Evolutionary conservation across 2,113 vertebrate genomes (phyloP).

Genomic region (Podilymbus podiceps): DNA sequence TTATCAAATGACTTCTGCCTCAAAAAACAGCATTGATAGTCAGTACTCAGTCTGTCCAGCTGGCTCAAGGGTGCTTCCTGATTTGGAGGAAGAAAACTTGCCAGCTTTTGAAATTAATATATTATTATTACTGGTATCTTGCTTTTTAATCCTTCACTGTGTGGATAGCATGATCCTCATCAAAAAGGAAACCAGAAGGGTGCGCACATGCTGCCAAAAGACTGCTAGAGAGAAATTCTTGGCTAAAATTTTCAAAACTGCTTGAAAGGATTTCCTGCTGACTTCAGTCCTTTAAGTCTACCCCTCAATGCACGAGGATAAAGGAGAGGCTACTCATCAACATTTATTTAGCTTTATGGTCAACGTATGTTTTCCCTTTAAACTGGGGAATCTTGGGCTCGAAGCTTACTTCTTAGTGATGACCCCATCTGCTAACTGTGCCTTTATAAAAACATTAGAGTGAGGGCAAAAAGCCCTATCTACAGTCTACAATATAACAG

Average conservation of each 20-base stretch:
- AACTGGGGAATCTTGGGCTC: not conserved
- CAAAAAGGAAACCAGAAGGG: slow-evolving; percentile 28
- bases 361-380: not conserved
- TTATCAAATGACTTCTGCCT: not conserved
- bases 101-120: slow-evolving; percentile 15
- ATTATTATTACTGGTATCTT: slow-evolving; percentile 15
- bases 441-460: not conserved
- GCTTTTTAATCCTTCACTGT: slow-evolving; percentile 40
- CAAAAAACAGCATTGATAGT: not conserved
- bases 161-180: not conserved
- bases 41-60: not conserved
- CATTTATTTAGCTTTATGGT: not conserved
- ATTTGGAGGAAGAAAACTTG: not conserved
- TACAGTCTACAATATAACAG: not conserved
- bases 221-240: slow-evolving; percentile 23
- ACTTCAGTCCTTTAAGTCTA: not conserved
- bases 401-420: not conserved
- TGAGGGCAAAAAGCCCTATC: not conserved
- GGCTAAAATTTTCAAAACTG: slow-evolving; percentile 14
- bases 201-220: not conserved
- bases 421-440: not conserved
- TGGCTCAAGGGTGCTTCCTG: slow-evolving; percentile 4
- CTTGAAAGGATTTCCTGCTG: slow-evolving; percentile 28
- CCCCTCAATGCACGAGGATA: not conserved
- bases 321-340: not conserved